Evolutionary conservation across 2,113 vertebrate genomes (phyloP).

Genomic region (Dipodomys spectabilis): DNA sequence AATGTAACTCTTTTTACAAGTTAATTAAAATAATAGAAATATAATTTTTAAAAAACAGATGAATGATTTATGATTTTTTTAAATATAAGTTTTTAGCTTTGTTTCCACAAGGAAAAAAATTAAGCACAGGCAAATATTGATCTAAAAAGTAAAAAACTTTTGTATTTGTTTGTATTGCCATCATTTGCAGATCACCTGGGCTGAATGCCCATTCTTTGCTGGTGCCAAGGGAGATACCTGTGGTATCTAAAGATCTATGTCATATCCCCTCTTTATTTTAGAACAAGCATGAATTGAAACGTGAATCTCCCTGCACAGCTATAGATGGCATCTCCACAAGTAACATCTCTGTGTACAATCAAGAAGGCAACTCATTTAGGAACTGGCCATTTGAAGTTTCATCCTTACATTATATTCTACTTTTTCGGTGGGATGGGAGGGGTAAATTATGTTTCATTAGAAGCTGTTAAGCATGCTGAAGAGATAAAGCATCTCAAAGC

Average conservation of each 20-base stretch:
- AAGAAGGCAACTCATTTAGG: not conserved
- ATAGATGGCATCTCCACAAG: not conserved
- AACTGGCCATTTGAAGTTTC: not conserved
- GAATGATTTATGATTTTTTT: not conserved
- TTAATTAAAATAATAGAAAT: no score
- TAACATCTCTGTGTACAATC: not conserved
- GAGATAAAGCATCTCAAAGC: not conserved
- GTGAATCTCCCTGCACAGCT: not conserved
- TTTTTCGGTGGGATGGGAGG: not conserved
- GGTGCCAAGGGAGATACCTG: not conserved
- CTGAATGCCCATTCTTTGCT: not conserved
- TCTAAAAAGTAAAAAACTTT: not conserved
- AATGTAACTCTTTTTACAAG: no score
- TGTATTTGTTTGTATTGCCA: not conserved
- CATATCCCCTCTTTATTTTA: not conserved
- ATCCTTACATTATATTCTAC: constrained; percentile 3
- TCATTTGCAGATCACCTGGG: not conserved
- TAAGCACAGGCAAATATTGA: not conserved
- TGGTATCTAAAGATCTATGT: not conserved
- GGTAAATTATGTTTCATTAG: constrained; percentile 49
- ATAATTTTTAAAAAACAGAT: no score
- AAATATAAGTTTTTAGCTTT: not conserved
- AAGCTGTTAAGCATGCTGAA: not conserved
- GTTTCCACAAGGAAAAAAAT: not conserved
- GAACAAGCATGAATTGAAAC: not conserved